Evolutionary conservation across 2,113 vertebrate genomes (phyloP), one percentile per base, ranked within the genome.

Genomic region (Anseranas semipalmata): DNA sequence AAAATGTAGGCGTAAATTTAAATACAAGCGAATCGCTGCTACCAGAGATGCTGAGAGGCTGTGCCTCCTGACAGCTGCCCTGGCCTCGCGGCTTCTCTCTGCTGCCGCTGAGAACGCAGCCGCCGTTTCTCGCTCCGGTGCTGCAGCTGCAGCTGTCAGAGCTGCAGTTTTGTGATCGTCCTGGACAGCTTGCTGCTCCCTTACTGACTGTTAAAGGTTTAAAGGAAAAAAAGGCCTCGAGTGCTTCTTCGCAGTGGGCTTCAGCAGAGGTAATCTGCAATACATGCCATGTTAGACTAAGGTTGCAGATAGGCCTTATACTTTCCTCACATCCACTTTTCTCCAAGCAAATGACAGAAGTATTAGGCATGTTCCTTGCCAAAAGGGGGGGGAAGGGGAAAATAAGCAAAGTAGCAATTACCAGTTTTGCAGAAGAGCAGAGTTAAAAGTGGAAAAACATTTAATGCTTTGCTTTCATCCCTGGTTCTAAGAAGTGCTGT

Each of bases 1-100:
- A 18, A 85, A 66, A 62, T 4, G 46, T 35, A 35, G 79, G 24
- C 22, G 32, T 12, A 35, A 48, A 1, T 27, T 65, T 46, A 56
- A 70, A 77, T 30, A 2, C 9, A 27, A 53, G 43, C 1, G 5
- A 52, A 18, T 39, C 0, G 0, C 48, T 37, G 32, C 46, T 62
- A 62, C 21, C 37, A 53, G 63, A 53, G 67, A 52, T 46, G 32
- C 10, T 0, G 12, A 18, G 53, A 70, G 20, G 13, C 28, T 6
- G 27, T 33, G 70, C 55, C 30, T 15, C 46, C 28, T 33, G 12
- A 43, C 55, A 22, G 27, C 81, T 60, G 58, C 76, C 39, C 59
- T 24, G 52, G 58, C 22, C 68, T 27, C 75, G 65, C 48, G 14
- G 46, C 35, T 43, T 30, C 33, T 20, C 56, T 45, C 12, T 43